phyloP scores from a whole-genome alignment of 2,888 invertebrate species.

The Plebejus anna region DNA sequence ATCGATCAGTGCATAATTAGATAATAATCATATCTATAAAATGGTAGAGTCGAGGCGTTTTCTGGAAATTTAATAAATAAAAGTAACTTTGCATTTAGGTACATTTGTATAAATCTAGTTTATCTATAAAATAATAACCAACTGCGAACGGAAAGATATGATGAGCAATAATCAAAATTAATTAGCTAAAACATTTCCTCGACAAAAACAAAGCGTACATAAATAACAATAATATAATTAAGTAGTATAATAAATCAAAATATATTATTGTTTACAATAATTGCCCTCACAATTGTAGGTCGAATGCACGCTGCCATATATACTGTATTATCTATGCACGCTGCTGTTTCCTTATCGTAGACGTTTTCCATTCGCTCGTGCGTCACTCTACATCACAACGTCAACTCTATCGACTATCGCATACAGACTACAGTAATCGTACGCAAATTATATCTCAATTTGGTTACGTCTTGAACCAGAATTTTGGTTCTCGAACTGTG shows the following conservation, averaged over 20 bases:
- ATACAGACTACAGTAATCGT: background rate
- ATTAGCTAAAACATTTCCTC: conserved; percentile 1
- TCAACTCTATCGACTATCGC: conserved; percentile 28
- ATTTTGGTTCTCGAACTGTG: background rate
- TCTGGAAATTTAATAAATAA: too few relatives aligned
- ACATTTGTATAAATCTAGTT: too few relatives aligned
- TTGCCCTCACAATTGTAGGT: conserved; percentile 13
- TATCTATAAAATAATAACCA: background rate
- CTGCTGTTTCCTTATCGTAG: conserved; percentile 12
- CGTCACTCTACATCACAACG: conserved; percentile 34
- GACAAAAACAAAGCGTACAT: conserved; percentile 12
- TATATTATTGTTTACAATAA: background rate
- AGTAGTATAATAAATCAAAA: conserved; percentile 19
- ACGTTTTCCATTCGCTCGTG: conserved; percentile 35
- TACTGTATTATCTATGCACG: background rate
- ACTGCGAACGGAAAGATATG: background rate
- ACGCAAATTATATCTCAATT: background rate
- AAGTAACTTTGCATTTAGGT: too few relatives aligned
- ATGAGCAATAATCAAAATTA: background rate
- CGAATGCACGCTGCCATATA: background rate
- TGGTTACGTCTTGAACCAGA: background rate
- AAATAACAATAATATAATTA: background rate
- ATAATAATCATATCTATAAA: background rate
- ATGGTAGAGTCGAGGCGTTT: background rate
- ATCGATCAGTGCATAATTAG: background rate